Percentiles rank a stretch among this genome's conserved stretches.
phyloP scores from a whole-genome alignment of 2,888 invertebrate genomes.

The Trilocha varians region DNA sequence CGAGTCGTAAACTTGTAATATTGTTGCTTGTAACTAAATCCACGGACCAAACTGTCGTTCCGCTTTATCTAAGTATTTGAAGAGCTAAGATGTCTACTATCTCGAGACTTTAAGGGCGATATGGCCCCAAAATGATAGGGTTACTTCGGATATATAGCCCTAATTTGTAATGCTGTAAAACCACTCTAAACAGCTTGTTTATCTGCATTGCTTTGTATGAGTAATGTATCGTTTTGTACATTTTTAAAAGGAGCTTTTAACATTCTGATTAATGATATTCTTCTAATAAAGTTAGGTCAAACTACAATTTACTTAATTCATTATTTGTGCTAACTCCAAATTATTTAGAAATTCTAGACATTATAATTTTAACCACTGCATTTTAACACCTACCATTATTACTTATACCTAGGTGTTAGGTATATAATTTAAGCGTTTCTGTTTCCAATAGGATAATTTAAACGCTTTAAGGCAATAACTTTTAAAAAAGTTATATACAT shows the following conservation, averaged over 20 bases:
- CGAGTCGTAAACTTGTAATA: constrained; percentile 61
- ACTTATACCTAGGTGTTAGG: too few relatives aligned
- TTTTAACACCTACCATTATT: too few relatives aligned
- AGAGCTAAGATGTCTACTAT: constrained; percentile 45
- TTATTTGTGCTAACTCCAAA: too few relatives aligned
- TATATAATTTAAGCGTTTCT: too few relatives aligned
- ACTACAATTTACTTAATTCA: too few relatives aligned
- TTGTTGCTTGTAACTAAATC: constrained; percentile 61
- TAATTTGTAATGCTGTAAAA: constrained; percentile 40
- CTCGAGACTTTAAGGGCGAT: constrained; percentile 25
- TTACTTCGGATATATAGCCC: constrained; percentile 39
- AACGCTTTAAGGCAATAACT: too few relatives aligned
- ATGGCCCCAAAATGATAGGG: not conserved
- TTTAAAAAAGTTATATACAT: too few relatives aligned
- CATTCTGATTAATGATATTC: not conserved
- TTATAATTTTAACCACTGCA: too few relatives aligned
- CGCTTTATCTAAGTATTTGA: constrained; percentile 60
- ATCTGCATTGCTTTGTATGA: not conserved
- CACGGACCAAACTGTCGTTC: constrained; percentile 43
- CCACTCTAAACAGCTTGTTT: not conserved
- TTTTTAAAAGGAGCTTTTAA: not conserved
- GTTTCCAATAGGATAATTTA: too few relatives aligned
- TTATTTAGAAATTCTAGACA: too few relatives aligned
- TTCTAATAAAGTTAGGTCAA: too few relatives aligned
- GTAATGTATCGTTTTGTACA: not conserved